Base-by-base conservation (phyloP, 2,797 vertebrate species). In the Basileuterus tristriatus region DNA sequence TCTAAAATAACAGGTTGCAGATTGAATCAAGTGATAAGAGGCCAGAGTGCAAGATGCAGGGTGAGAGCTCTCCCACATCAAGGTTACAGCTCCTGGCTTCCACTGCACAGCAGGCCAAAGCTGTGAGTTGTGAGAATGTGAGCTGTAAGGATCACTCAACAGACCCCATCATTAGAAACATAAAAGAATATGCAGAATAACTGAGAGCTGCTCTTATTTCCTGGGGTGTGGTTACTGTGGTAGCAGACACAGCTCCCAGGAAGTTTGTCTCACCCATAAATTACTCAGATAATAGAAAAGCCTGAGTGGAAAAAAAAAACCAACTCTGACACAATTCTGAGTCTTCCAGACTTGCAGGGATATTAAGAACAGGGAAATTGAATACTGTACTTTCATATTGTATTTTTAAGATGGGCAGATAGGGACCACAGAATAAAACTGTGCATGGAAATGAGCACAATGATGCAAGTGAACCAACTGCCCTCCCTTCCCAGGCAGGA, bases 1-100 rank as follows among this genome's bases (percentile, higher is more conserved):
- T 87, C 89, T 88, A 62, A 83, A 94, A 68, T 69, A 94, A 85
- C 84, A 93, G 62, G 41, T 15, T 91, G 34, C 85, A 91, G 83
- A 79, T 72, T 82, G 88, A 76, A 93, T 59, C 80, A 49, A 46
- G 65, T 60, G 90, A 22, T 67, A 36, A 77, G 64, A 79, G 88
- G 92, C 74, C 83, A 74, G 70, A 90, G 90, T 56, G 83, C 86
- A 90, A 46, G 72, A 71, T 47, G 68, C 84, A 89, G 59, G 63
- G 59, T 70, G 63, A 94, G 27, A 77, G 90, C 93, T 83, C 46
- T 88, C 64, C 85, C 53, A 34, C 36, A 52, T 30, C 75, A 89
- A 84, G 72, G 88, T 89, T 74, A 74, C 13, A 92, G 69, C 74
- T 89, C 81, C 93, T 94, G 85, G 53, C 58, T 91, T 53, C 9